Percentiles rank a stretch among this genome's conserved stretches.
These are phyloP conservation scores for Hylomyscus alleni DNA, from an alignment of 2,797 vertebrate species.

Conservation along the genomic window DNA sequence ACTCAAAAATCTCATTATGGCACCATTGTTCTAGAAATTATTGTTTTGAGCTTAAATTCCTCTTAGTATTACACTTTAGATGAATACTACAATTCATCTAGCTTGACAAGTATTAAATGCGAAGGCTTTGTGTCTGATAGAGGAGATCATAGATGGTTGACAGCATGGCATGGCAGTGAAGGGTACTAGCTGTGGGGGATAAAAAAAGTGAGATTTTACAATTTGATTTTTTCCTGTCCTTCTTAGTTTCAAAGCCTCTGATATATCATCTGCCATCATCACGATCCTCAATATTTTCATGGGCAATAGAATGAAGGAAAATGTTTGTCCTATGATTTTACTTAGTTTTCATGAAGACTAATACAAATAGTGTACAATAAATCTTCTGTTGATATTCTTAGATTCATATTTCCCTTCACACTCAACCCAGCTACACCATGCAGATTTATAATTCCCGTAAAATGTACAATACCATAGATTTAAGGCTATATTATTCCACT, in stretches of 20 bases:
- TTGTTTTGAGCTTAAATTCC: conserved; percentile 43
- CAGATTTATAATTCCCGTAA: neutral
- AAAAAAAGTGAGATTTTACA: neutral
- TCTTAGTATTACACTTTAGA: conserved; percentile 13
- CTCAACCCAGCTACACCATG: neutral
- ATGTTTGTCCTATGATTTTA: neutral
- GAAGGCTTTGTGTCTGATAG: neutral
- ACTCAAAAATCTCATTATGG: conserved; percentile 2
- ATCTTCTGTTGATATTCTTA: neutral
- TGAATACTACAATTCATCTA: neutral
- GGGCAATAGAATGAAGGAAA: neutral
- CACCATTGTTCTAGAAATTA: neutral
- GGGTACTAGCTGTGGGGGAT: neutral
- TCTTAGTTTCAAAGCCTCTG: neutral
- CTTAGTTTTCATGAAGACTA: neutral
- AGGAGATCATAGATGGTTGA: neutral
- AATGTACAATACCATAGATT: neutral
- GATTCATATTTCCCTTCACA: neutral
- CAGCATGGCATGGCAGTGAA: neutral
- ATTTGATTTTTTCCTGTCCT: neutral
- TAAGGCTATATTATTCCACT: neutral
- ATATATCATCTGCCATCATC: neutral
- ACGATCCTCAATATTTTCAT: neutral
- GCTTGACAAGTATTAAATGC: neutral
- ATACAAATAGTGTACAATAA: neutral